Percentiles rank a stretch among this genome's conserved stretches.
These are phyloP conservation scores for Pyralis farinalis DNA, from an alignment of 2,888 invertebrate species.

Conservation along the genomic window DNA sequence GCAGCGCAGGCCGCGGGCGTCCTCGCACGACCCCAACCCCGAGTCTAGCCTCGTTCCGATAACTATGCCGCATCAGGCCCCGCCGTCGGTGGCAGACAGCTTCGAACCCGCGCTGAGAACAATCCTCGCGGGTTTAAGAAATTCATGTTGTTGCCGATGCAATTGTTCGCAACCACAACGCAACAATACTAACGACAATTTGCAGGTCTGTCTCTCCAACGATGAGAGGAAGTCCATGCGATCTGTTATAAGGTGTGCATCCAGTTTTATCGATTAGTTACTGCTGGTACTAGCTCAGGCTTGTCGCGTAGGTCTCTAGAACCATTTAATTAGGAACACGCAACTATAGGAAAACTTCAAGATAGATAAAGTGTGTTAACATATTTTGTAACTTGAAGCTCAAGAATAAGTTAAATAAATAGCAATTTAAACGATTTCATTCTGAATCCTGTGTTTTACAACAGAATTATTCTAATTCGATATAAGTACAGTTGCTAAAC, in stretches of 20 bases:
- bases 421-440: no score
- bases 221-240: slow-evolving; percentile 81
- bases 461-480: slow-evolving; percentile 8
- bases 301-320: neutral
- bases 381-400: slow-evolving; percentile 35
- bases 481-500: slow-evolving; percentile 31
- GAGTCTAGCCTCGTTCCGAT: slow-evolving; percentile 35
- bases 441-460: neutral
- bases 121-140: slow-evolving; percentile 58
- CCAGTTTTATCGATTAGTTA: slow-evolving; percentile 38
- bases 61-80: slow-evolving; percentile 31
- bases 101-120: slow-evolving; percentile 68
- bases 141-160: slow-evolving; percentile 70
- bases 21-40: slow-evolving; percentile 52
- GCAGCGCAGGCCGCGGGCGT: slow-evolving; percentile 61
- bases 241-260: slow-evolving; percentile 84
- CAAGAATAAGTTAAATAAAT: no score
- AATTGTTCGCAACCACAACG: slow-evolving; percentile 53
- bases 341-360: slow-evolving; percentile 31
- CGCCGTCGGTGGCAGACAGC: slow-evolving; percentile 57
- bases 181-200: slow-evolving; percentile 60
- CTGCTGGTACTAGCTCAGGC: slow-evolving; percentile 4
- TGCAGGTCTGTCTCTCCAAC: slow-evolving; percentile 78
- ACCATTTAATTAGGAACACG: no score
- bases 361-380: no score